phyloP scores from a whole-genome alignment of 2,888 invertebrate species.

The Teleiodes luculella region DNA sequence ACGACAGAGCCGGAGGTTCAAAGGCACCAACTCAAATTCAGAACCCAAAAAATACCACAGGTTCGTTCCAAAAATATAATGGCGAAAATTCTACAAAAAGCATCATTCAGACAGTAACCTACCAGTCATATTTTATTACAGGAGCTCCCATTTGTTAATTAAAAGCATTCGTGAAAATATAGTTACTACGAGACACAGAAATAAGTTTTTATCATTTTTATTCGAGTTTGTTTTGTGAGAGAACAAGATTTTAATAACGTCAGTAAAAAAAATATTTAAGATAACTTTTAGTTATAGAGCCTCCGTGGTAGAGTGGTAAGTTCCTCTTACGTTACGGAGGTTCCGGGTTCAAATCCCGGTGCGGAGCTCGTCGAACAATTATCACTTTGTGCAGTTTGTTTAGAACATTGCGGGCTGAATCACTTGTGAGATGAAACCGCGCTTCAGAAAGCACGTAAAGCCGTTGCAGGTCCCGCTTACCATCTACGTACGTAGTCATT shows the following conservation, averaged over 20 bases:
- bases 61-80: constrained; percentile 14
- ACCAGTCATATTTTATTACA: constrained; percentile 2
- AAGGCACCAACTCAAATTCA: constrained; percentile 1
- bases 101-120: constrained; percentile 5
- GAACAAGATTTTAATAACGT: neutral
- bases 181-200: constrained; percentile 6
- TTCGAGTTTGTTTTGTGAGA: neutral
- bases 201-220: neutral
- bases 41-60: constrained; percentile 14
- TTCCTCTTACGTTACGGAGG: no score
- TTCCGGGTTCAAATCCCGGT: no score
- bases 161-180: constrained; percentile 6
- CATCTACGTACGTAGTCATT: no score
- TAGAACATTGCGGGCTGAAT: no score
- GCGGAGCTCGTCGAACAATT: no score
- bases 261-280: neutral
- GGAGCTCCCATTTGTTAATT: constrained; percentile 10
- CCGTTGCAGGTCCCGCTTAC: no score
- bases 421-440: no score
- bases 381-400: no score
- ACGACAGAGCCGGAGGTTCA: constrained; percentile 5
- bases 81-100: constrained; percentile 10
- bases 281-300: no score
- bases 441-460: no score
- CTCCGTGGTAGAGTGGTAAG: no score